Evolutionary conservation across 2,113 vertebrate genomes (phyloP).

Genomic region (Platichthys stellatus): DNA sequence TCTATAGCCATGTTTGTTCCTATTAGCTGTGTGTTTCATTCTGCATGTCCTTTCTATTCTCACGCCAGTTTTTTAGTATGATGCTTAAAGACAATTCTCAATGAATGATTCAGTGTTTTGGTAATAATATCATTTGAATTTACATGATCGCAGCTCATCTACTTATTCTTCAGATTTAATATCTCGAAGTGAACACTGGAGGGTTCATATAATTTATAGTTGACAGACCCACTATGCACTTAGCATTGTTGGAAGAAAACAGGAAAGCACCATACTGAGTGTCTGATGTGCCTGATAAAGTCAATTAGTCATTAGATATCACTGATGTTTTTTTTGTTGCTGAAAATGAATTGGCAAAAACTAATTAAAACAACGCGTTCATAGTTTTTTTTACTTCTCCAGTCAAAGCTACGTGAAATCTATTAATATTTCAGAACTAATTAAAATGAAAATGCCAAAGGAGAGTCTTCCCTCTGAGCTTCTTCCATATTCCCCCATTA

Average conservation of each 20-base stretch:
- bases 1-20: not conserved
- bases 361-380: not conserved
- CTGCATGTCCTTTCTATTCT: too few species aligned
- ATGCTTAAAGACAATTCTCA: not conserved
- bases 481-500: not conserved
- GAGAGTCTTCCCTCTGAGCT: constrained; percentile 7
- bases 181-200: not conserved
- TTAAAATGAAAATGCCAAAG: constrained; percentile 22
- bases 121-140: not conserved
- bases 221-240: too few species aligned
- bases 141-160: not conserved
- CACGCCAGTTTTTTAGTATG: not conserved
- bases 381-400: too few species aligned
- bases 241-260: too few species aligned
- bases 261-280: not conserved
- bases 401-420: not conserved
- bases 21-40: not conserved
- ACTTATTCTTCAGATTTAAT: not conserved
- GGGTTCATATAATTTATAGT: too few species aligned
- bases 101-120: not conserved
- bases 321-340: not conserved
- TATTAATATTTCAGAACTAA: constrained; percentile 19
- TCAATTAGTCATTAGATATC: constrained; percentile 24
- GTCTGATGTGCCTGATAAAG: constrained; percentile 20
- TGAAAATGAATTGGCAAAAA: not conserved